Evolutionary conservation across 2,797 vertebrate species (phyloP).

Genomic region (Falco novaeseelandiae): DNA sequence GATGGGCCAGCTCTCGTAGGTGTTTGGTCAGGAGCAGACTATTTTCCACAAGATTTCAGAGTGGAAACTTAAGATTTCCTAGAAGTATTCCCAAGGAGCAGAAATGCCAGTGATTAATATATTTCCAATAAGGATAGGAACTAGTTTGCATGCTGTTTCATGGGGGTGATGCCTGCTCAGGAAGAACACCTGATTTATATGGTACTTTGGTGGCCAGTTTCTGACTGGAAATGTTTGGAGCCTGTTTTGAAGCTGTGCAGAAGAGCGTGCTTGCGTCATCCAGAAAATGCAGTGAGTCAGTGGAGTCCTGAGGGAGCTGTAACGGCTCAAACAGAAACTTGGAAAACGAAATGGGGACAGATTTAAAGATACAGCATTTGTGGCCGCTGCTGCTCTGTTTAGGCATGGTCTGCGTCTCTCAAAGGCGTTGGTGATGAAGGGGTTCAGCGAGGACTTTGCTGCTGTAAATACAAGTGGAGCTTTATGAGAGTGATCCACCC

Average conservation of each 20-base stretch:
- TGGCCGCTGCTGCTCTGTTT: neutral
- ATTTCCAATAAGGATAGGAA: neutral
- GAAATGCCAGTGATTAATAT: neutral
- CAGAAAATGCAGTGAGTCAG: constrained; percentile 74
- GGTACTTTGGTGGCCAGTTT: constrained; percentile 12
- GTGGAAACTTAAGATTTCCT: neutral
- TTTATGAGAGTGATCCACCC: neutral
- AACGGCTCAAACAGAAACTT: constrained; percentile 72
- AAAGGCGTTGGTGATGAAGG: constrained; percentile 4
- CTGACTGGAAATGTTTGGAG: constrained; percentile 52
- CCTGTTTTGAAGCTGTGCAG: constrained; percentile 72
- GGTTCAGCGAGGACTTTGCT: neutral
- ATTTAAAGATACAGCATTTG: constrained; percentile 76
- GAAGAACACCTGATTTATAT: neutral
- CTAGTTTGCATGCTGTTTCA: neutral
- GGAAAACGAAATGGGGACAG: constrained; percentile 38
- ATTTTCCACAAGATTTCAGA: constrained; percentile 6
- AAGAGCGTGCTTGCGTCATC: constrained; percentile 75
- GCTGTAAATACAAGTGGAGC: constrained; percentile 17
- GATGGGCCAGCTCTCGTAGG: neutral
- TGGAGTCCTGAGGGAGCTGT: constrained; percentile 71
- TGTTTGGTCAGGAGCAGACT: neutral
- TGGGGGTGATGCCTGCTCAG: neutral
- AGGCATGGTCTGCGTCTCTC: neutral
- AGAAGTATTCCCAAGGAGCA: neutral